Base-by-base conservation (phyloP, 1,140 invertebrate species). In the Campoletis sonorensis region DNA sequence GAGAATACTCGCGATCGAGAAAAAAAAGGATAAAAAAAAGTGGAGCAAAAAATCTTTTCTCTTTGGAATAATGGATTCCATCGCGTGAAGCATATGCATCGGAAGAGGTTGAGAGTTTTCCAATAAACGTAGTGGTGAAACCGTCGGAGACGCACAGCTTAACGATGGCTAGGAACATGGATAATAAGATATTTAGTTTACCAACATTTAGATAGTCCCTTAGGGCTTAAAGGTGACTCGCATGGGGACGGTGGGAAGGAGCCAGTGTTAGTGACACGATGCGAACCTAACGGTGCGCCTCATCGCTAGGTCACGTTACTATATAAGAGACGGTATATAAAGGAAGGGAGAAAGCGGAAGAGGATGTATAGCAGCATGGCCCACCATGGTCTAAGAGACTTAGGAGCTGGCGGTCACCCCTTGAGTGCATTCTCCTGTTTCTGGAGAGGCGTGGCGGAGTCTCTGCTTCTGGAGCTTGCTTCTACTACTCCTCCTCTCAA, bases 351-450 rank as follows among this genome's bases (percentile, higher is more conserved):
- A 30, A 0, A 21, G 15, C 30, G 76, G 80, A 75, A 64, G 26
- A 68, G 54, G 82, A 51, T 83, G 71, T 45, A 54, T 64, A 82
- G 82, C 82, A 75, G 71, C 40, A 81, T 82, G 84, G 83, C 77
- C 86, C 82, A 83, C 85, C 86, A 86, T 87, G 90, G 89, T 91
- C 87, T 91, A 90, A 88, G 89, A 90, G 89, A 91, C 91, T 92
- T 91, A 92, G 89, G 87, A 90, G 86, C 87, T 89, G 85, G 91
- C 87, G 90, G 90, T 92, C 89, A 91, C 89, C 88, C 89, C 89
- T 87, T 91, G 89, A 92, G 91, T 92, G 91, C 91, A 92, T 92
- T 92, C 90, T 89, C 89, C 89, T 92, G 91, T 92, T 91, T 87
- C 84, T 78, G 61, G 82, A 84, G 61, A 54, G 81, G 68, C 49